Percentiles rank a stretch among this genome's conserved stretches.
Evolutionary conservation across 64 coral and sea anemone species (phyloP).

Genomic region (Stichodactyla mertensii): DNA sequence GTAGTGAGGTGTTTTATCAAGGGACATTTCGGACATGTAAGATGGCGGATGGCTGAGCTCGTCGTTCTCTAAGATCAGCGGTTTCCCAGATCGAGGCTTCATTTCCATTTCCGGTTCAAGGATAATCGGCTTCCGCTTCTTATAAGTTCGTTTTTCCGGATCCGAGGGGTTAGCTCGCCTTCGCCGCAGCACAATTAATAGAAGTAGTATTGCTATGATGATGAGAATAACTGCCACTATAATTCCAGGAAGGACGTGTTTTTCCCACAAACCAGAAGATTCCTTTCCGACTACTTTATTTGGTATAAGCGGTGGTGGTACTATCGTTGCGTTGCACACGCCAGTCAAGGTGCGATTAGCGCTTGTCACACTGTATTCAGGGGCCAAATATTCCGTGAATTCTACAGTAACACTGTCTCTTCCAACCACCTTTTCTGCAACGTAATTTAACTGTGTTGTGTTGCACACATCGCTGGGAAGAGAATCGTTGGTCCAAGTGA

Average conservation of each 20-base stretch:
- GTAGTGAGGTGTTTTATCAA: constrained; percentile 59
- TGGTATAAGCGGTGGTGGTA: constrained; percentile 12
- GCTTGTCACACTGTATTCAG: constrained; percentile 40
- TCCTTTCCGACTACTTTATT: not conserved
- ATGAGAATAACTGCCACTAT: constrained; percentile 42
- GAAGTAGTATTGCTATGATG: constrained; percentile 35
- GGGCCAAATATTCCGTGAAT: constrained; percentile 50
- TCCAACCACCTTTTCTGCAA: constrained; percentile 47
- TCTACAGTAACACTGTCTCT: constrained; percentile 33
- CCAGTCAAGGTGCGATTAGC: constrained; percentile 43
- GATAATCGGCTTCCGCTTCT: constrained; percentile 80
- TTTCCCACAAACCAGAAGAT: constrained; percentile 63
- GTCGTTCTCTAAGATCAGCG: constrained; percentile 72
- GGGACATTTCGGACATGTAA: constrained; percentile 67
- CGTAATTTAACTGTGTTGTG: constrained; percentile 31
- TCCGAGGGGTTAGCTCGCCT: constrained; percentile 61
- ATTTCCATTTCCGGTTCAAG: constrained; percentile 76
- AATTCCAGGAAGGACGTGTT: constrained; percentile 71
- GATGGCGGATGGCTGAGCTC: constrained; percentile 55
- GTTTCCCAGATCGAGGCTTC: constrained; percentile 52
- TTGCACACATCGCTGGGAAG: constrained; percentile 65
- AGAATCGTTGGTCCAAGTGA: constrained; percentile 82
- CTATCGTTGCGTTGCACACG: constrained; percentile 46
- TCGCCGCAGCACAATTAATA: constrained; percentile 42
- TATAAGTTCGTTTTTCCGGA: constrained; percentile 66